Percentiles rank a stretch among this genome's conserved stretches.
Conservation (phyloP, 2,113 vertebrate genomes). For the Synchiropus splendidus region DNA sequence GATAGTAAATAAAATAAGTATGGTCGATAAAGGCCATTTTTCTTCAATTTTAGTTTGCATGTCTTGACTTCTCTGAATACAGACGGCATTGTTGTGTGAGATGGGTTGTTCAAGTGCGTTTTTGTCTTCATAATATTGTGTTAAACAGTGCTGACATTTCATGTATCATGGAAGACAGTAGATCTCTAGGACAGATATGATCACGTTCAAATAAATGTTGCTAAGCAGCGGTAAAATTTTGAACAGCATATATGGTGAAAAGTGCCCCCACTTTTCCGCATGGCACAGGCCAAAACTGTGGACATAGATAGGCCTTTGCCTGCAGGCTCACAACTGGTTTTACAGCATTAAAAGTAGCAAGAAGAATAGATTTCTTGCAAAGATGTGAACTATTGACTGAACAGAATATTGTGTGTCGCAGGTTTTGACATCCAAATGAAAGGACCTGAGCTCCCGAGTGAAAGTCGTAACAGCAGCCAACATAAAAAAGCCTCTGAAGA, state of each 20-base stretch:
- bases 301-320: neutral
- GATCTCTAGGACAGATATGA: too few species aligned
- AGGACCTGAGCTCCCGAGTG: slow-evolving; percentile 32
- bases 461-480: neutral
- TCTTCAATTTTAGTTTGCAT: too few species aligned
- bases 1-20: neutral
- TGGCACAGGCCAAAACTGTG: neutral
- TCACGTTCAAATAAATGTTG: too few species aligned
- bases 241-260: neutral
- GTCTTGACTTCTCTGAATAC: too few species aligned
- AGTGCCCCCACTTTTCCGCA: neutral
- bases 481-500: slow-evolving; percentile 1
- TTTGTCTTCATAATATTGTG: too few species aligned
- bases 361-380: neutral
- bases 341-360: neutral
- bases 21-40: too few species aligned
- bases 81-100: too few species aligned
- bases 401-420: slow-evolving; percentile 10
- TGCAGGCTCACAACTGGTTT: neutral
- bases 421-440: slow-evolving; percentile 61
- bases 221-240: too few species aligned
- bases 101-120: too few species aligned
- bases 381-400: neutral
- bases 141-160: too few species aligned
- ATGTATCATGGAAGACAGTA: too few species aligned